A percentile compares a stretch with the other conserved stretches of the same genome.
phyloP scores from a whole-genome alignment of 2,113 vertebrate genomes.

The Lophius piscatorius region DNA sequence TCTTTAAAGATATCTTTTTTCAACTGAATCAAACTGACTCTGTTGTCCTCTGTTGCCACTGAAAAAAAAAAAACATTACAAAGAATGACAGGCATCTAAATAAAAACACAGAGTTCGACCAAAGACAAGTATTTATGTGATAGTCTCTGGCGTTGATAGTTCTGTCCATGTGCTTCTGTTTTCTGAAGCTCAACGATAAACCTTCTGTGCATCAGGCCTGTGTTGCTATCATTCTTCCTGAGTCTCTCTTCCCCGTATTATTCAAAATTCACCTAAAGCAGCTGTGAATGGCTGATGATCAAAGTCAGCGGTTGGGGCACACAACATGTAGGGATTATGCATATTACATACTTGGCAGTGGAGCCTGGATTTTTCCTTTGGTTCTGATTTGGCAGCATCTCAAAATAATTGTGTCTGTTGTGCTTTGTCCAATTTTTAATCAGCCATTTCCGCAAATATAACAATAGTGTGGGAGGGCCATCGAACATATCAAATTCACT shows the following conservation, averaged over 20 bases:
- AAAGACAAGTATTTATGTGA: neutral
- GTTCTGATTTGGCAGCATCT: slow-evolving; percentile 62
- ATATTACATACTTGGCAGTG: slow-evolving; percentile 48
- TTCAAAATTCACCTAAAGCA: slow-evolving; percentile 13
- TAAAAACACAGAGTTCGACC: neutral
- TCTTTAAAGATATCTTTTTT: no score
- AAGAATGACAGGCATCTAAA: slow-evolving; percentile 1
- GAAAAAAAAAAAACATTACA: neutral
- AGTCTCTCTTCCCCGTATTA: slow-evolving; percentile 32
- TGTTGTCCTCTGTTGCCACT: no score
- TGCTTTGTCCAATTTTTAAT: slow-evolving; percentile 56
- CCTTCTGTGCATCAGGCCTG: neutral
- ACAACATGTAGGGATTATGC: slow-evolving; percentile 34
- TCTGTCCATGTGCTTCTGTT: neutral
- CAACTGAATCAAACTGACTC: no score
- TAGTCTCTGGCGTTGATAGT: neutral
- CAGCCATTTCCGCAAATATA: slow-evolving; percentile 43
- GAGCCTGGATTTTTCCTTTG: slow-evolving; percentile 41
- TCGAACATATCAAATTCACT: slow-evolving; percentile 38
- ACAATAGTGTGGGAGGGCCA: slow-evolving; percentile 32
- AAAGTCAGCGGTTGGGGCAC: slow-evolving; percentile 41
- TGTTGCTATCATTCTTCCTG: neutral
- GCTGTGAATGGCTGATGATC: slow-evolving; percentile 43
- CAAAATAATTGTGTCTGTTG: slow-evolving; percentile 36
- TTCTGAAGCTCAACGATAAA: neutral